Conservation (phyloP, 2,888 invertebrate genomes). For the Ametastegia equiseti region DNA sequence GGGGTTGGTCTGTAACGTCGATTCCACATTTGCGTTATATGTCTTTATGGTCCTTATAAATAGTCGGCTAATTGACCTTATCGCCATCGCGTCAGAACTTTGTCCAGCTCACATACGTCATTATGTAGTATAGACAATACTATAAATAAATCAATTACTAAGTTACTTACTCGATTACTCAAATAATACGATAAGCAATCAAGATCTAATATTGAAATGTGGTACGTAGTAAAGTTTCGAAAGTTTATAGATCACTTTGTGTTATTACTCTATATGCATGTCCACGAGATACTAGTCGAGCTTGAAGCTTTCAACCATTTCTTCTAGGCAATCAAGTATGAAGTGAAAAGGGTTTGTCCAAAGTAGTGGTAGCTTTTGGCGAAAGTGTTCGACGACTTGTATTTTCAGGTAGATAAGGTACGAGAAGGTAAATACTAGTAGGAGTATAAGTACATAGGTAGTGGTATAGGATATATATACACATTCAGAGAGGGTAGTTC, state of each 20-base stretch:
- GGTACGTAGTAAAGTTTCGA: neutral
- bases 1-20: neutral
- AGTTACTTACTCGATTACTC: too few relatives aligned
- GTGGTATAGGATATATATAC: neutral
- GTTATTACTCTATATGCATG: neutral
- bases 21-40: neutral
- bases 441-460: too few relatives aligned
- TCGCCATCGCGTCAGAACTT: neutral
- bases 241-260: neutral
- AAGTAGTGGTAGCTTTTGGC: neutral
- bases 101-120: too few relatives aligned
- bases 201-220: too few relatives aligned
- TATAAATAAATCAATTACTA: neutral
- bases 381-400: neutral
- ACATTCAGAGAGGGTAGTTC: neutral
- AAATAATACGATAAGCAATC: too few relatives aligned
- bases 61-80: neutral
- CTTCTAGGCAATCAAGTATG: neutral
- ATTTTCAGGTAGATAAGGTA: neutral
- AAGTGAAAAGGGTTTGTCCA: neutral
- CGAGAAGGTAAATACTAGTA: too few relatives aligned
- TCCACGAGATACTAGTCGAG: neutral
- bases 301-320: neutral
- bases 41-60: too few relatives aligned
- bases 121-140: too few relatives aligned